Evolutionary conservation across 2,113 vertebrate species (phyloP).

Genomic region (Pardalotus punctatus): DNA sequence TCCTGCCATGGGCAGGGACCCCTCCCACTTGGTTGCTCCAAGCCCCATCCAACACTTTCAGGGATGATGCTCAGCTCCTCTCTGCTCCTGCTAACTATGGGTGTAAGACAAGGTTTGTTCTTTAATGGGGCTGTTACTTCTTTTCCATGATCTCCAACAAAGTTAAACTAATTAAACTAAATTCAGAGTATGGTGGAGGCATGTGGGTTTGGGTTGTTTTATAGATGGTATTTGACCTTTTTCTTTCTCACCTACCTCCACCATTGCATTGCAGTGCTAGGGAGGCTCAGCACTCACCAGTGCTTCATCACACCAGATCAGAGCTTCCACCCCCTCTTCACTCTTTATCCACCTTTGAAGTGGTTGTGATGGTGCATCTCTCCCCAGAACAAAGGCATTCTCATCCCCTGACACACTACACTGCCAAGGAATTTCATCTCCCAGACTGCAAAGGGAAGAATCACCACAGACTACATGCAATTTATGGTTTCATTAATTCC

Average conservation of each 20-base stretch:
- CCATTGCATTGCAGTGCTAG: neutral
- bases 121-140: neutral
- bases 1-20: neutral
- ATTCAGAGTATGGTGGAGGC: neutral
- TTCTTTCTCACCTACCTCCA: neutral
- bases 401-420: neutral
- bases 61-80: neutral
- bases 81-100: neutral
- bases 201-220: neutral
- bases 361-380: neutral
- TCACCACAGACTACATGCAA: neutral
- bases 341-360: neutral
- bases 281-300: accelerated
- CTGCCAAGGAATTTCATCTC: neutral
- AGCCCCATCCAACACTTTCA: neutral
- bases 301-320: neutral
- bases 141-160: neutral
- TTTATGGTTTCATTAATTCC: constrained; percentile 1
- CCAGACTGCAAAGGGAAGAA: neutral
- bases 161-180: neutral
- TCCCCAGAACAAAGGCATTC: constrained; percentile 5
- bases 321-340: neutral
- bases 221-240: neutral
- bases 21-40: neutral
- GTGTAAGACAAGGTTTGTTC: neutral